phyloP scores from a whole-genome alignment of 2,113 vertebrate genomes.

The Fregata magnificens region DNA sequence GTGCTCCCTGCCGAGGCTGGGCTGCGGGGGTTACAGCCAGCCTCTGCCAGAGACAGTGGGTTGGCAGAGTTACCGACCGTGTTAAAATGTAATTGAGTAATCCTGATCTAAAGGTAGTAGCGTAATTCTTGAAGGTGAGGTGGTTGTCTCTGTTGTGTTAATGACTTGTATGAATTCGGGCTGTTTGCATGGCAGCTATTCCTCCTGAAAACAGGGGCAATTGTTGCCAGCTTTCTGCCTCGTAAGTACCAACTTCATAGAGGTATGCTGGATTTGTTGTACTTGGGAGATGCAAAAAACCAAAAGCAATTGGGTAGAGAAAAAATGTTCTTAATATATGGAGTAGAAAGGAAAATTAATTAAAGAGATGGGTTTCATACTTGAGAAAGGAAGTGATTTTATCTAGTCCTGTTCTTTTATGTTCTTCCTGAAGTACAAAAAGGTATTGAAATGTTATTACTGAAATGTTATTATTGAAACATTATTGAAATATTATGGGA shows the following conservation, averaged over 20 bases:
- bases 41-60: neutral
- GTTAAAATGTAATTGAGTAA: neutral
- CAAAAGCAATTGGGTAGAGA: neutral
- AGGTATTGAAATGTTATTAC: neutral
- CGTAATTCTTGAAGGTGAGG: neutral
- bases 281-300: neutral
- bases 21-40: accelerated
- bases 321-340: neutral
- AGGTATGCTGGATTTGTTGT: neutral
- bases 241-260: accelerated
- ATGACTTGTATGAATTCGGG: neutral
- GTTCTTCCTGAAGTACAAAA: neutral
- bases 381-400: neutral
- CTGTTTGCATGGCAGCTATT: neutral
- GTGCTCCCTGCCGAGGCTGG: neutral
- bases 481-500: neutral
- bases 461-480: neutral
- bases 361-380: neutral
- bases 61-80: neutral
- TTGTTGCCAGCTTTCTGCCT: neutral
- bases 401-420: neutral
- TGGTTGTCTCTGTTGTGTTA: neutral
- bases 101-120: neutral
- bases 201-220: neutral
- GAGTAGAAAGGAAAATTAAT: neutral